phyloP scores from a whole-genome alignment of 2,113 vertebrate species.

The Cisticola juncidis region DNA sequence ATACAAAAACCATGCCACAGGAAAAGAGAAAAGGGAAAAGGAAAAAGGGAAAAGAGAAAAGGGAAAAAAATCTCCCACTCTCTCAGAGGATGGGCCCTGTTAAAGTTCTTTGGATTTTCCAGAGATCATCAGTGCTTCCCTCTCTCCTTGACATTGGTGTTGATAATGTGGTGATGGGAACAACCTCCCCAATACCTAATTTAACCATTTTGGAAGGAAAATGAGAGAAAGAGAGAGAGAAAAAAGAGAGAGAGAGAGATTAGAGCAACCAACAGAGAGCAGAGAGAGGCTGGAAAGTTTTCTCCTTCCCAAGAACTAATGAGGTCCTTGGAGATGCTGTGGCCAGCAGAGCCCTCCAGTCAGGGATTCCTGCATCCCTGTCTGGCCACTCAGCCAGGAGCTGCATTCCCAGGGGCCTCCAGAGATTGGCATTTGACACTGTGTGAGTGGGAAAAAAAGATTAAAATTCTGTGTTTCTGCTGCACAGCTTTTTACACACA shows the following conservation, averaged over 20 bases:
- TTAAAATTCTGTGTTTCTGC: not conserved
- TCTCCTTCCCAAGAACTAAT: not conserved
- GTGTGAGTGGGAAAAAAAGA: not conserved
- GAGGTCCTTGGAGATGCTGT: not conserved
- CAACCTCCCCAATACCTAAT: not conserved
- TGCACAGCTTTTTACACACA: not conserved
- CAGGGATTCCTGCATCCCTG: not conserved
- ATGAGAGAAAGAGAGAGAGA: not conserved
- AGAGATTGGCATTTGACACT: not conserved
- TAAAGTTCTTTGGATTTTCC: not conserved
- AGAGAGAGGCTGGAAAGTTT: not conserved
- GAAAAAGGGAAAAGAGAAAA: not conserved
- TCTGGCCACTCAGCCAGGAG: not conserved
- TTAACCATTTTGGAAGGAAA: not conserved
- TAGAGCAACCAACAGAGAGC: not conserved
- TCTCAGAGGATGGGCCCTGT: not conserved
- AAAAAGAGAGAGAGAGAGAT: not conserved
- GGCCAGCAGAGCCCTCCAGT: not conserved
- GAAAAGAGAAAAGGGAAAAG: not conserved
- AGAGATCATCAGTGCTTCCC: not conserved
- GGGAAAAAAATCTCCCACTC: not conserved
- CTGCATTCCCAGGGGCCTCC: not conserved
- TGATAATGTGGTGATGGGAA: not conserved
- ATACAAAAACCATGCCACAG: not conserved
- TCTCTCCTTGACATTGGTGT: not conserved